These are phyloP conservation scores for Tachyglossus aculeatus DNA, from an alignment of 2,797 vertebrate genomes.

Conservation along the genomic window DNA sequence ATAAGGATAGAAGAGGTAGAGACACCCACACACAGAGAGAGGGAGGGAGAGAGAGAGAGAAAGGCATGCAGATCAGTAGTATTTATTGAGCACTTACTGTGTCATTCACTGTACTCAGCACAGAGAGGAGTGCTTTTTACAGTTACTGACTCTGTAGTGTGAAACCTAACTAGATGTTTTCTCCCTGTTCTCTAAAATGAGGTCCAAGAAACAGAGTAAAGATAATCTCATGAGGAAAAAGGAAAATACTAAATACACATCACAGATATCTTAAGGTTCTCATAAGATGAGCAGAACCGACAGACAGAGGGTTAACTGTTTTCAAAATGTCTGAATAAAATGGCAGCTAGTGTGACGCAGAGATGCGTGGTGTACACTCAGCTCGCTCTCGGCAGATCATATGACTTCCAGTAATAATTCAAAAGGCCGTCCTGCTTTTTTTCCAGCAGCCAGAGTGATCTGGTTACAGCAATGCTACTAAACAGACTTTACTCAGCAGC, in stretches of 20 bases:
- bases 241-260: too few relatives aligned
- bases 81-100: too few relatives aligned
- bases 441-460: not conserved
- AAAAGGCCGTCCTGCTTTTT: not conserved
- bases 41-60: not conserved
- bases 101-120: too few relatives aligned
- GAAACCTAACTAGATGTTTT: too few relatives aligned
- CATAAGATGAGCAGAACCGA: not conserved
- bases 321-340: constrained; percentile 29
- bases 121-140: too few relatives aligned
- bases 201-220: not conserved
- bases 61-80: too few relatives aligned
- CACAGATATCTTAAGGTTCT: too few relatives aligned
- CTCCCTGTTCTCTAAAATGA: not conserved
- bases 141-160: too few relatives aligned
- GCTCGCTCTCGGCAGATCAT: constrained; percentile 23
- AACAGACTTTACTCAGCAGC: too few relatives aligned
- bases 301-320: not conserved
- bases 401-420: constrained; percentile 19
- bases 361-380: constrained; percentile 37
- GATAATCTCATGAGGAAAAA: too few relatives aligned
- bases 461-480: not conserved
- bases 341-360: constrained; percentile 49
- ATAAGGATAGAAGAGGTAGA: not conserved
- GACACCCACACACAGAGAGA: not conserved